A percentile compares a stretch with the other conserved stretches of the same genome.
Evolutionary conservation across 2,797 vertebrate species (phyloP).

Genomic region (Rhinoraja longicauda): DNA sequence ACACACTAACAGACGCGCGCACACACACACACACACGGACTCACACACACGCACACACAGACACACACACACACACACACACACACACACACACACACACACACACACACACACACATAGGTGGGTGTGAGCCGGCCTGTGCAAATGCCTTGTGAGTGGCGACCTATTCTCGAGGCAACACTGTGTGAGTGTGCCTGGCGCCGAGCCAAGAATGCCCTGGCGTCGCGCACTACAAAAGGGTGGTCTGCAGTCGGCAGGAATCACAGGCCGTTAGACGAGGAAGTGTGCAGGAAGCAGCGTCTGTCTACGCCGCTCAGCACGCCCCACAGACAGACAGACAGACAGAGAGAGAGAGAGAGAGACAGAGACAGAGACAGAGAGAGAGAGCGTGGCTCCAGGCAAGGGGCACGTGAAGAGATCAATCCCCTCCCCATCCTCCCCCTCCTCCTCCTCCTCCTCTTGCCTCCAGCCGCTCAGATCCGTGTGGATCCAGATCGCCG

Average conservation of each 20-base stretch:
- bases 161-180: no score
- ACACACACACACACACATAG: not conserved
- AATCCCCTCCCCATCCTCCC: no score
- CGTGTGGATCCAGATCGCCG: not conserved
- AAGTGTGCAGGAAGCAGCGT: not conserved
- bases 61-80: no score
- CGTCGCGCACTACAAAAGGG: not conserved
- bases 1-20: no score
- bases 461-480: not conserved
- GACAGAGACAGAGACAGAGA: no score
- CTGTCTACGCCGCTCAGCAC: no score
- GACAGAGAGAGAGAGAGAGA: no score
- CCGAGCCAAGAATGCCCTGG: not conserved
- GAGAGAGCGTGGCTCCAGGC: not conserved
- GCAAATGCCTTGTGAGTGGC: no score
- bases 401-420: not conserved
- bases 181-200: not conserved
- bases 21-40: no score
- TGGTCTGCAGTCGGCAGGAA: not conserved
- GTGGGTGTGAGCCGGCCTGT: no score
- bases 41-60: no score
- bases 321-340: no score
- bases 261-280: not conserved
- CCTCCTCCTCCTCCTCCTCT: not conserved
- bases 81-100: not conserved